These are phyloP conservation scores for Macquaria australasica DNA, from an alignment of 2,113 vertebrate species.

Conservation along the genomic window DNA sequence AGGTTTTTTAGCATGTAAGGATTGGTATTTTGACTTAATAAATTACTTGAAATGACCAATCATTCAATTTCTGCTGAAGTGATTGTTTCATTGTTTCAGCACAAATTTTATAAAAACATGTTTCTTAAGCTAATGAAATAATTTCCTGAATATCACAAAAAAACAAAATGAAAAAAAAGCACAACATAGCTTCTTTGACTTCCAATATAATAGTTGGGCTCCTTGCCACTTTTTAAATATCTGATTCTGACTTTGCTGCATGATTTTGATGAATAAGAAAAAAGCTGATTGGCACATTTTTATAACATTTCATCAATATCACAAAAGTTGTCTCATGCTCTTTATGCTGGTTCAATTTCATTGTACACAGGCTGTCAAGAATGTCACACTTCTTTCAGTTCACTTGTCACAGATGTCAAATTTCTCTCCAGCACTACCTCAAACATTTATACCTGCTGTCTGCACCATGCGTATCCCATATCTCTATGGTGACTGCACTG, in stretches of 20 bases:
- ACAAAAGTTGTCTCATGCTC: slow-evolving; percentile 21
- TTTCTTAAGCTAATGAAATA: too few species aligned
- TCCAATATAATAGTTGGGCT: neutral
- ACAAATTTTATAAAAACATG: neutral
- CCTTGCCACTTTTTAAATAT: too few species aligned
- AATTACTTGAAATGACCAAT: too few species aligned
- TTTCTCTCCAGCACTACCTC: slow-evolving; percentile 37
- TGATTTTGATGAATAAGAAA: neutral
- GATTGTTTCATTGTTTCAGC: too few species aligned
- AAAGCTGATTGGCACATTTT: slow-evolving; percentile 39
- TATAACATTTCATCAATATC: slow-evolving; percentile 47
- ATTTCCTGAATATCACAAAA: neutral
- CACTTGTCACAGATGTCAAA: slow-evolving; percentile 46
- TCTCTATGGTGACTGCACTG: slow-evolving; percentile 18
- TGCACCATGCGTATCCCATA: slow-evolving; percentile 14
- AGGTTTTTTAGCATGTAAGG: too few species aligned
- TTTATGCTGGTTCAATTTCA: slow-evolving; percentile 39
- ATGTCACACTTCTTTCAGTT: slow-evolving; percentile 37
- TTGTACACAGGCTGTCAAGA: slow-evolving; percentile 40
- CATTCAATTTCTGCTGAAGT: too few species aligned
- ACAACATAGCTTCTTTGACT: neutral
- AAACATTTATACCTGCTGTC: slow-evolving; percentile 53
- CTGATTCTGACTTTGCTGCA: neutral
- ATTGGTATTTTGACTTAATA: too few species aligned
- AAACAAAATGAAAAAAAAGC: neutral